These are phyloP conservation scores for Phaethon lepturus DNA, from an alignment of 2,113 vertebrate species.

Conservation along the genomic window DNA sequence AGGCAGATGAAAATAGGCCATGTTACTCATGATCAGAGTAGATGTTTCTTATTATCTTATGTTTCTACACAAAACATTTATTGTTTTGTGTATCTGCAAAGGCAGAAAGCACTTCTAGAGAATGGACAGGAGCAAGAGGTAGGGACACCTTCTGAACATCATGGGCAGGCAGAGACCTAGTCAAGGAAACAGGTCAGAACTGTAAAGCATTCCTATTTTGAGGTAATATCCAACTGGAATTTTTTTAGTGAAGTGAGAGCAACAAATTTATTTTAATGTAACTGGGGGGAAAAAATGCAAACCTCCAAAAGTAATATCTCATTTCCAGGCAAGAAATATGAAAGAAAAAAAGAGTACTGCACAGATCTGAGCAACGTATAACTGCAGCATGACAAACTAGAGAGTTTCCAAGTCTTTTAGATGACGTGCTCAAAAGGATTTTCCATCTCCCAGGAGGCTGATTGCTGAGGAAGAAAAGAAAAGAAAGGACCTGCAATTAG, in stretches of 20 bases:
- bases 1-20: background rate
- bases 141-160: background rate
- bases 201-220: background rate
- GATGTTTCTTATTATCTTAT: background rate
- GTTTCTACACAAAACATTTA: background rate
- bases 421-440: background rate
- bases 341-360: background rate
- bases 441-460: slow-evolving; percentile 31
- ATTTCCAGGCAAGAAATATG: background rate
- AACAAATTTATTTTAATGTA: background rate
- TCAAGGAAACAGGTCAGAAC: background rate
- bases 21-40: background rate
- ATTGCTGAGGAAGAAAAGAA: slow-evolving; percentile 27
- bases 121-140: background rate
- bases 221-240: background rate
- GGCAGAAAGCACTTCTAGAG: background rate
- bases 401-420: background rate
- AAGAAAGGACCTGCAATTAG: slow-evolving; percentile 47
- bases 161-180: background rate
- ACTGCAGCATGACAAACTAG: background rate
- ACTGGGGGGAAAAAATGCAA: accelerated
- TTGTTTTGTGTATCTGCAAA: background rate
- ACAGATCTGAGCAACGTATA: background rate
- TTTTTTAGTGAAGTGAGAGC: background rate
- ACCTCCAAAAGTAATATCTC: background rate